Conservation (phyloP, 2,888 invertebrate species). For the Synergus itoensis region DNA sequence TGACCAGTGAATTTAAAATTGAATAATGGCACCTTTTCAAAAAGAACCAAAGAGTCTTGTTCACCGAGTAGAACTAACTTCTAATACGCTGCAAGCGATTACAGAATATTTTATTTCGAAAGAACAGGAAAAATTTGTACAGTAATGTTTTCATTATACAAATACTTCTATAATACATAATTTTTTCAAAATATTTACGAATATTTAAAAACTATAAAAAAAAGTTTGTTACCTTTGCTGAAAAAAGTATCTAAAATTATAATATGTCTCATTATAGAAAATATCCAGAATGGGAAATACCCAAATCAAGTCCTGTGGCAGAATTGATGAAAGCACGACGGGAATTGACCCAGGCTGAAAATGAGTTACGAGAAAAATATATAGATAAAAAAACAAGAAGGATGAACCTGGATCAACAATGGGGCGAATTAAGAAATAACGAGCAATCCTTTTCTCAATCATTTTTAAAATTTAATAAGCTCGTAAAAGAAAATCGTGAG, state of each 20-base stretch:
- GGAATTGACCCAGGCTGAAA: conserved; percentile 79
- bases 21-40: conserved; percentile 10
- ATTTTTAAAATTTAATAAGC: conserved; percentile 83
- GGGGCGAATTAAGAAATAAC: conserved; percentile 80
- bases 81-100: not conserved
- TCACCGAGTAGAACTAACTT: not conserved
- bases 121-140: not conserved
- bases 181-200: not conserved
- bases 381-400: conserved; percentile 77
- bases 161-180: not conserved
- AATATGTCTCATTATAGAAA: conserved; percentile 42
- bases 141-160: not conserved
- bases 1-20: not conserved
- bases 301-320: conserved; percentile 80
- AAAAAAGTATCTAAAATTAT: conserved; percentile 45
- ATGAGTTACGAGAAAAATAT: conserved; percentile 78
- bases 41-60: not conserved
- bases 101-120: conserved; percentile 1
- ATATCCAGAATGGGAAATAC: conserved; percentile 83
- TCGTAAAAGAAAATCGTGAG: conserved; percentile 83
- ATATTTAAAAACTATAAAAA: not conserved
- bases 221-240: no score
- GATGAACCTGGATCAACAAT: conserved; percentile 79
- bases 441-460: conserved; percentile 80
- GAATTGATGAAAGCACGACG: conserved; percentile 80